Percentiles rank a stretch among this genome's conserved stretches.
Evolutionary conservation across 2,888 invertebrate genomes (phyloP).

Genomic region (Agonopterix arenella): DNA sequence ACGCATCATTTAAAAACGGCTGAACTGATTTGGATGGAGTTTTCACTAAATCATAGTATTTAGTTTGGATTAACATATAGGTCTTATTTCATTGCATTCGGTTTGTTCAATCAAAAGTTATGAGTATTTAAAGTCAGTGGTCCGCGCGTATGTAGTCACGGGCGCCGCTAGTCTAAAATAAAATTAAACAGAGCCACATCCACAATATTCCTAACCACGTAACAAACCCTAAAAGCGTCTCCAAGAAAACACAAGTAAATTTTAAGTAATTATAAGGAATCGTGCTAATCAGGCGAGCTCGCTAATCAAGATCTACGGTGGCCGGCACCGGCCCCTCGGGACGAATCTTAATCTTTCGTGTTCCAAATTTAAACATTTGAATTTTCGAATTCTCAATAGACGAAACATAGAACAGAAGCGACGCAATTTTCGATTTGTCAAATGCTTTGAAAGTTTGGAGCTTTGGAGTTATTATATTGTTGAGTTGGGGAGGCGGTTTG

Average conservation of each 20-base stretch:
- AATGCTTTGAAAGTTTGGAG: background rate
- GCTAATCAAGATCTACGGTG: constrained; percentile 56
- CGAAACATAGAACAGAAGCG: too few relatives aligned
- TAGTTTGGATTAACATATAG: too few relatives aligned
- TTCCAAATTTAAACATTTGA: background rate
- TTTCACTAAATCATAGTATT: too few relatives aligned
- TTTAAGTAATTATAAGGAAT: constrained; percentile 62
- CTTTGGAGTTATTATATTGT: background rate
- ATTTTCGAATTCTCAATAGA: background rate
- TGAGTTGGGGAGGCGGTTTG: constrained; percentile 1
- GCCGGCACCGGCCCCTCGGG: constrained; percentile 11
- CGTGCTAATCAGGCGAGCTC: constrained; percentile 45
- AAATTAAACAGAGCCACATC: constrained; percentile 12
- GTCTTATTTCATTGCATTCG: too few relatives aligned
- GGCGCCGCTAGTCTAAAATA: too few relatives aligned
- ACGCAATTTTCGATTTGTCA: too few relatives aligned
- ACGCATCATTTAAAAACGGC: too few relatives aligned
- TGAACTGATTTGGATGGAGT: too few relatives aligned
- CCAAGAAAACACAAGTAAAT: constrained; percentile 58
- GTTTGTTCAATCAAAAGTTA: too few relatives aligned
- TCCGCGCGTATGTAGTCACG: too few relatives aligned
- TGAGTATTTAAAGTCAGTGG: too few relatives aligned
- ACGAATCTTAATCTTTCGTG: too few relatives aligned
- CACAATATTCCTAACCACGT: constrained; percentile 11
- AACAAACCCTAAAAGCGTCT: constrained; percentile 38